These are phyloP conservation scores for Hydrocynus forskahlii DNA, from an alignment of 2,797 vertebrate species.

Conservation along the genomic window DNA sequence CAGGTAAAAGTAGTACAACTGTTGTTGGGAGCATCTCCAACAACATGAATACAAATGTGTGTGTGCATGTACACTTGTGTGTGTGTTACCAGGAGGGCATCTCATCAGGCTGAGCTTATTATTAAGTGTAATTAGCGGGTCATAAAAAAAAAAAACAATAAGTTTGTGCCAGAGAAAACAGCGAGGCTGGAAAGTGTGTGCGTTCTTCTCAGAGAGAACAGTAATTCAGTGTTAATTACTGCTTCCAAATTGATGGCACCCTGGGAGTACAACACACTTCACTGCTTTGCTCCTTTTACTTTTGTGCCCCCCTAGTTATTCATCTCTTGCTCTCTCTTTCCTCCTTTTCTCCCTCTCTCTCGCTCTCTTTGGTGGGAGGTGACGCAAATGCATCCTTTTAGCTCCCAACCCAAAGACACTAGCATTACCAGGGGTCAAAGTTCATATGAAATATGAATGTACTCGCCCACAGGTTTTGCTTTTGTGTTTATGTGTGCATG, in stretches of 20 bases:
- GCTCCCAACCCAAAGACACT: conserved; percentile 9
- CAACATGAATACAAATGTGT: not conserved
- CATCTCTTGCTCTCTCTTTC: conserved; percentile 9
- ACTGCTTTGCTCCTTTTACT: not conserved
- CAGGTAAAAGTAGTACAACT: not conserved
- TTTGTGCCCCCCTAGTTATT: not conserved
- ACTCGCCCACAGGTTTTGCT: conserved; percentile 3
- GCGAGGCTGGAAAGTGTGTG: conserved; percentile 17
- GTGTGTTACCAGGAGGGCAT: conserved; percentile 45
- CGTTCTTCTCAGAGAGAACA: conserved; percentile 20
- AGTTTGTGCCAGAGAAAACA: conserved; percentile 20
- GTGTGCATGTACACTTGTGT: not conserved
- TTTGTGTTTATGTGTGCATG: conserved; percentile 2
- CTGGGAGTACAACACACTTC: not conserved
- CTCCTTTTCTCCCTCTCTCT: conserved; percentile 25
- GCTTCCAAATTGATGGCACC: conserved; percentile 19
- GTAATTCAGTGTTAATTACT: conserved; percentile 34
- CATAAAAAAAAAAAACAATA: conserved; percentile 41
- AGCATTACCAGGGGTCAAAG: conserved; percentile 11
- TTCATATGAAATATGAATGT: conserved; percentile 26
- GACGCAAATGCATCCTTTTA: conserved; percentile 40
- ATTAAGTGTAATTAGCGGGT: conserved; percentile 55
- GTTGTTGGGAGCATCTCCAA: not conserved
- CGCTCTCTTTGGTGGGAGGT: not conserved
- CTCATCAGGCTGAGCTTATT: conserved; percentile 37